A percentile compares a stretch with the other conserved stretches of the same genome.
These are phyloP conservation scores for Hydrozoanthus tunicans DNA, from an alignment of 64 coral and sea anemone species.

Conservation along the genomic window DNA sequence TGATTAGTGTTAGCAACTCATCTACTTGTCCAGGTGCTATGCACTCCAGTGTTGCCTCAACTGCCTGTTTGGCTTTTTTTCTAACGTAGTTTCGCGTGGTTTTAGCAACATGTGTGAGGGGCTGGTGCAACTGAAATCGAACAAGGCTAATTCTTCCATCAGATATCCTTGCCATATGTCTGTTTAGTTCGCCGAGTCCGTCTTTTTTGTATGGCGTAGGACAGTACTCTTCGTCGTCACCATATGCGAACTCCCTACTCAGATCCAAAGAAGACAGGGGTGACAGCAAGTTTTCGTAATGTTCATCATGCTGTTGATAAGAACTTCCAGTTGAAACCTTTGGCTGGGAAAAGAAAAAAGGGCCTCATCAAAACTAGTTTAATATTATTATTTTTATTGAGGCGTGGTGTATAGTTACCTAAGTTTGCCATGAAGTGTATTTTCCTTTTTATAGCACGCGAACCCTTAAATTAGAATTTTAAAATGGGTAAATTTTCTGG, in stretches of 20 bases:
- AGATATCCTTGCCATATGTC: conserved; percentile 21
- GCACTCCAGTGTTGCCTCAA: conserved; percentile 53
- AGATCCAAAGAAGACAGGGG: conserved; percentile 13
- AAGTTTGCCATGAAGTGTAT: not conserved
- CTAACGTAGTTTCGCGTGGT: conserved; percentile 49
- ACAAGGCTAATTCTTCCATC: conserved; percentile 67
- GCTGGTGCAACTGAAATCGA: conserved; percentile 56
- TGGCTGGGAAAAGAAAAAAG: not conserved
- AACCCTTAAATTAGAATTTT: not conserved
- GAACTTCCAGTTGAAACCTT: not conserved
- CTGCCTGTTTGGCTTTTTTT: conserved; percentile 36
- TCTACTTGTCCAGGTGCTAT: conserved; percentile 50
- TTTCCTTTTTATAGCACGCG: not conserved
- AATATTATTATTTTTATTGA: not conserved
- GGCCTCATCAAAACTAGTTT: not conserved
- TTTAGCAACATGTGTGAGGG: conserved; percentile 46
- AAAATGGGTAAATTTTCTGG: not conserved
- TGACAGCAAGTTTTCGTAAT: conserved; percentile 47
- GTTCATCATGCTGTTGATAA: not conserved
- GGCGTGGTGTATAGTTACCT: not conserved
- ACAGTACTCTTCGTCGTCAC: conserved; percentile 49
- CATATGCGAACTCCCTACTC: not conserved
- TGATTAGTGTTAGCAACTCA: conserved; percentile 29
- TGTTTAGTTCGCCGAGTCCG: conserved; percentile 54
- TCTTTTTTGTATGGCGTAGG: conserved; percentile 35